Evolutionary conservation across 2,797 vertebrate genomes (phyloP), one percentile per base, ranked within the genome.

Genomic region (Coreius guichenoti): DNA sequence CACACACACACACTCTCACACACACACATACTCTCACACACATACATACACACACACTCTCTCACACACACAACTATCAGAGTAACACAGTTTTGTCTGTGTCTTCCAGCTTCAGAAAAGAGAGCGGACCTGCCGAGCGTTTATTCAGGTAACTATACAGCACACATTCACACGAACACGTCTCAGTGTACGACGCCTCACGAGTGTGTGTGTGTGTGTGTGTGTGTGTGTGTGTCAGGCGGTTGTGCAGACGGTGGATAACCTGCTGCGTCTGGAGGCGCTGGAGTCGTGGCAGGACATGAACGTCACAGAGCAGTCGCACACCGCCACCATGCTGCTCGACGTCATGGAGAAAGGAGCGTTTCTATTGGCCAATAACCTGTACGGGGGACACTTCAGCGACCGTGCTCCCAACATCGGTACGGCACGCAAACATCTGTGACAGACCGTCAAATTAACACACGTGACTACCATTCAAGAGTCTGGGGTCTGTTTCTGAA

Each of bases 271-370:
- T 0, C 94, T 95, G 0, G 97, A 98, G 86, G 97, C 97, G 0
- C 93, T 98, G 72, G 96, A 97, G 88, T 97, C 97, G 0, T 98
- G 98, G 98, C 96, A 97, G 90, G 97, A 98, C 92, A 98, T 98
- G 97, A 98, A 98, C 86, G 95, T 93, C 89, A 97, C 97, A 0
- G 97, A 98, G 92, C 97, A 98, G 92, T 97, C 96, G 8, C 98
- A 98, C 92, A 98, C 97, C 0, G 98, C 98, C 92, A 99, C 98
- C 90, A 97, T 98, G 97, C 93, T 99, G 17, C 93, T 98, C 87
- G 98, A 99, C 1, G 96, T 98, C 74, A 93, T 99, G 78, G 97
- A 99, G 89, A 98, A 98, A 85, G 98, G 97, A 0, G 97, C 98
- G 56, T 99, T 99, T 91, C 94, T 99, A 21, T 90, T 99, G 88